Conservation (phyloP, 2,888 invertebrate genomes). For the Phytoseiulus persimilis region DNA sequence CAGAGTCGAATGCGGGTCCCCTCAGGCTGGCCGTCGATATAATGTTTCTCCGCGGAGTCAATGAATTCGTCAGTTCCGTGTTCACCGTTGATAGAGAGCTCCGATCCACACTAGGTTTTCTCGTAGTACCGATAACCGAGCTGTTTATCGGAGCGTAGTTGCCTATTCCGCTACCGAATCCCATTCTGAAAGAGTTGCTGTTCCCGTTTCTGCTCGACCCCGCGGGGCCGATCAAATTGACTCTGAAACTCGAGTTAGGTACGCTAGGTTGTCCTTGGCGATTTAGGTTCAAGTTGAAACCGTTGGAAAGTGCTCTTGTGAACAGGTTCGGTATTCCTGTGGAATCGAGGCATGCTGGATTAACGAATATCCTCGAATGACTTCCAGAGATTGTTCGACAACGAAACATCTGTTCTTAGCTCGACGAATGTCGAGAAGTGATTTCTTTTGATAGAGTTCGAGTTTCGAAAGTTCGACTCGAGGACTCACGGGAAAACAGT, state of each 20-base stretch:
- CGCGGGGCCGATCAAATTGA: background rate
- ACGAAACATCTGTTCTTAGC: background rate
- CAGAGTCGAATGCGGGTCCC: background rate
- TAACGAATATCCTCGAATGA: too few species aligned
- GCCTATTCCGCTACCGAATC: background rate
- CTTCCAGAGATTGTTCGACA: too few species aligned
- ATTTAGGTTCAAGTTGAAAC: background rate
- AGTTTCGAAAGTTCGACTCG: too few species aligned
- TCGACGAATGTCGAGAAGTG: background rate
- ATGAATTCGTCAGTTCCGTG: background rate
- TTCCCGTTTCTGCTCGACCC: background rate
- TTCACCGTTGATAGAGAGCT: background rate
- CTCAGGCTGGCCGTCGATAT: background rate
- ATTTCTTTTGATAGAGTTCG: too few species aligned
- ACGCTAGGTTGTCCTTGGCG: background rate
- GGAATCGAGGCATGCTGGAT: background rate
- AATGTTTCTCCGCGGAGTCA: background rate
- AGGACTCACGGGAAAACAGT: too few species aligned
- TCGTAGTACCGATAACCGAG: background rate
- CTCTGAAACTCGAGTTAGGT: background rate
- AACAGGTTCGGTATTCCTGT: background rate
- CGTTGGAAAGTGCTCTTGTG: background rate
- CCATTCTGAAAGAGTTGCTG: background rate
- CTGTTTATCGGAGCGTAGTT: background rate
- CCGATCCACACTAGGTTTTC: background rate